These are phyloP conservation scores for Onychorhynchus coronatus DNA, from an alignment of 2,113 vertebrate species.

Conservation along the genomic window DNA sequence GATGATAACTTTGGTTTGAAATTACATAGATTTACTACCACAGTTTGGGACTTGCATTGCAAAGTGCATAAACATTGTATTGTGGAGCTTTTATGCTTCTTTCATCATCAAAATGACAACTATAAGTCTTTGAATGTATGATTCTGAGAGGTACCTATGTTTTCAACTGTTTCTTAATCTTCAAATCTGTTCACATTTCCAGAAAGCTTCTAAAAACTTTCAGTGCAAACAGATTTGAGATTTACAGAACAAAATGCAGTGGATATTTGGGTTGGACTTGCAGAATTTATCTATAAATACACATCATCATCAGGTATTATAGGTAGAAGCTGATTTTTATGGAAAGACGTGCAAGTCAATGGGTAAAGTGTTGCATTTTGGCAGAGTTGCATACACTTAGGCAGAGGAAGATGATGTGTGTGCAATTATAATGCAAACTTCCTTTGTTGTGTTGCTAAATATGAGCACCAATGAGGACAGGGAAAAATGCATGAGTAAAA, in stretches of 20 bases:
- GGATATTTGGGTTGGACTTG: not conserved
- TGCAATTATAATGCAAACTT: not conserved
- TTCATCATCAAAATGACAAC: not conserved
- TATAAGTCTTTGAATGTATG: not conserved
- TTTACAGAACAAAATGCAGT: not conserved
- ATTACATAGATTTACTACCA: not conserved
- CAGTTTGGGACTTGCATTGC: not conserved
- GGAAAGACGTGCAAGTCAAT: not conserved
- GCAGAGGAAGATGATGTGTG: not conserved
- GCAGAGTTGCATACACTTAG: not conserved
- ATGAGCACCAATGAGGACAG: not conserved
- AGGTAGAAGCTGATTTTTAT: not conserved
- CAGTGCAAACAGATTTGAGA: not conserved
- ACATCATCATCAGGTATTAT: not conserved
- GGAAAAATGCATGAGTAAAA: not conserved
- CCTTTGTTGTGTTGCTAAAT: not conserved
- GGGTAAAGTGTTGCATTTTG: not conserved
- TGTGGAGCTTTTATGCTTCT: not conserved
- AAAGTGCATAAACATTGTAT: not conserved
- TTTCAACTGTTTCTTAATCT: not conserved
- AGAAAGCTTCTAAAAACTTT: not conserved
- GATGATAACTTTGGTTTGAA: not conserved
- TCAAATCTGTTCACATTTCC: not conserved
- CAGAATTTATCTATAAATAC: not conserved
- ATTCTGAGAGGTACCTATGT: not conserved